Conservation (phyloP, 2,113 vertebrate species). For the Toxostoma redivivum region DNA sequence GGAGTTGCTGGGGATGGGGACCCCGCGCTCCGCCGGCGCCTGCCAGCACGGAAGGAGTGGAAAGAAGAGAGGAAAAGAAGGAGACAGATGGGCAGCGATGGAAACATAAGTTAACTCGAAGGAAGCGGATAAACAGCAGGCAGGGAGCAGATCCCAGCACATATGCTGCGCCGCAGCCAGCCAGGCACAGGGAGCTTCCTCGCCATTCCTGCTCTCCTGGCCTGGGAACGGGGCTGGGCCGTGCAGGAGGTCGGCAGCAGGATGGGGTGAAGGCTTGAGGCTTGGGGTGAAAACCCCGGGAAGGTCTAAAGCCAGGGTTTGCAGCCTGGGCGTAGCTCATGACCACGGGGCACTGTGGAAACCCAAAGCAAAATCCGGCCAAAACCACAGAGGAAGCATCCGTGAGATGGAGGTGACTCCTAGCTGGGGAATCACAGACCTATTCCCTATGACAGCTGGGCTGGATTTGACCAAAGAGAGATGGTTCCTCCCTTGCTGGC, state of each 20-base stretch:
- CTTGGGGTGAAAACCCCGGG: fast-evolving
- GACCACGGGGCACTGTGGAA: fast-evolving
- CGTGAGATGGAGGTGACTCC: background rate
- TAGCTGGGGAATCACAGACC: background rate
- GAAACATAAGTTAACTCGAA: constrained; percentile 81
- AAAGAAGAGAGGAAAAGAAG: background rate
- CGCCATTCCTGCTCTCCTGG: fast-evolving
- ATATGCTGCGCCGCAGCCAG: constrained; percentile 69
- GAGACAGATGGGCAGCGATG: constrained; percentile 73
- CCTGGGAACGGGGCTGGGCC: fast-evolving
- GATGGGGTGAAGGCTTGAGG: background rate
- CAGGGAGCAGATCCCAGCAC: constrained; percentile 70
- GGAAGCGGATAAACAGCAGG: constrained; percentile 82
- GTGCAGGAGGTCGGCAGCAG: fast-evolving
- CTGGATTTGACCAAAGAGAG: background rate
- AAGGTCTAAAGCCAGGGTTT: background rate
- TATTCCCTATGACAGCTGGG: fast-evolving
- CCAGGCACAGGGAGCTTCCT: constrained; percentile 10
- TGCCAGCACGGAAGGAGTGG: background rate
- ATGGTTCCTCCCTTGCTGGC: background rate
- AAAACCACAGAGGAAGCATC: background rate
- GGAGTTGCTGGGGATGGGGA: background rate
- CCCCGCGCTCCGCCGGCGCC: fast-evolving
- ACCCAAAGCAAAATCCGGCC: background rate
- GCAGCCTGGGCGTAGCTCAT: background rate